A percentile compares a stretch with the other conserved stretches of the same genome.
These are phyloP conservation scores for Dufourea novaeangliae DNA, from an alignment of 1,140 invertebrate species.

Conservation along the genomic window DNA sequence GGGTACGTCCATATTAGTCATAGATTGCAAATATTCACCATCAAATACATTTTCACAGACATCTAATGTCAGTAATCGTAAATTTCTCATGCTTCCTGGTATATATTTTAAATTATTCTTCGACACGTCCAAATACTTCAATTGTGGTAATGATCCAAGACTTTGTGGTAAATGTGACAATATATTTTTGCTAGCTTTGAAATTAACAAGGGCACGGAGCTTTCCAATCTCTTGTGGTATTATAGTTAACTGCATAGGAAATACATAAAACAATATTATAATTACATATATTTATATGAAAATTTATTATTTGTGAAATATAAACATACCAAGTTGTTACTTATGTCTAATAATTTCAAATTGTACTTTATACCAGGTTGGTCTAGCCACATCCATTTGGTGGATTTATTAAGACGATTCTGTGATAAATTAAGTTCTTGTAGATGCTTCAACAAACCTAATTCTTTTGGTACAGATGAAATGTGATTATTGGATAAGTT, in stretches of 20 bases:
- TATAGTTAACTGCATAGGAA: slow-evolving; percentile 64
- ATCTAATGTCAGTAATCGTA: slow-evolving; percentile 82
- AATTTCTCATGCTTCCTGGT: slow-evolving; percentile 82
- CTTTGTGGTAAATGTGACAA: slow-evolving; percentile 77
- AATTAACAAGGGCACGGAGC: slow-evolving; percentile 82
- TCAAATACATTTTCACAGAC: slow-evolving; percentile 82
- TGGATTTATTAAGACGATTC: slow-evolving; percentile 85
- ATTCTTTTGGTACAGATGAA: slow-evolving; percentile 86
- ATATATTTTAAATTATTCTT: slow-evolving; percentile 81
- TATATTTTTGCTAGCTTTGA: slow-evolving; percentile 83
- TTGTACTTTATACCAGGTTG: slow-evolving; percentile 80
- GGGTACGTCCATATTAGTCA: slow-evolving; percentile 65
- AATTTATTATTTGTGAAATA: neutral
- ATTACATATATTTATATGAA: neutral
- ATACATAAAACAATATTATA: slow-evolving; percentile 33
- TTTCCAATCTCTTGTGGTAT: slow-evolving; percentile 85
- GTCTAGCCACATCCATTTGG: slow-evolving; percentile 86
- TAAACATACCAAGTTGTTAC: slow-evolving; percentile 83
- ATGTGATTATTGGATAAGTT: slow-evolving; percentile 91
- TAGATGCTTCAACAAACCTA: slow-evolving; percentile 86
- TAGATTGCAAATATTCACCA: slow-evolving; percentile 51
- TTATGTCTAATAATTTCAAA: slow-evolving; percentile 84
- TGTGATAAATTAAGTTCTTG: slow-evolving; percentile 87
- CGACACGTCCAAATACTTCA: slow-evolving; percentile 80
- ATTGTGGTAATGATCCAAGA: slow-evolving; percentile 75